Base-by-base conservation (phyloP, 2,888 invertebrate species). In the Dyspetes luteomarginatus region DNA sequence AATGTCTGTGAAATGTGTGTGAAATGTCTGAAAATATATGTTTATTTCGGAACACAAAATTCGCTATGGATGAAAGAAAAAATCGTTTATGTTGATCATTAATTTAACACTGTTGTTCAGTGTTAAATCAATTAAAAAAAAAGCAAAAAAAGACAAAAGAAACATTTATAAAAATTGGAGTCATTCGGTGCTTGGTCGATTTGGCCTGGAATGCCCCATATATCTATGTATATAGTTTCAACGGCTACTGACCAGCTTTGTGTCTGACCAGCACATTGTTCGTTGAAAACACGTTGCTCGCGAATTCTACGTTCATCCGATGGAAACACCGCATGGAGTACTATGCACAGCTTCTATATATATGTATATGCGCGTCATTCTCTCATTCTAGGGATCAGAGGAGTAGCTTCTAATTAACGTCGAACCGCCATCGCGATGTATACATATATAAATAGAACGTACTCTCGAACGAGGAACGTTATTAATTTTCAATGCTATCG, bases 321-420 rank as follows among this genome's bases (percentile, higher is more conserved):
- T 41, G 19, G 19, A 52, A 55, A 15, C 48, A 48, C 48, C 15
- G 7, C 48, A 0, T 3, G 12, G 36, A 2, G 36, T 36, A 36
- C 36, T n/a, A n/a, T n/a, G 36, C 12, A 36, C 36, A 36, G 12
- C 12, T 15, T 17, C 48, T 5, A 19, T 17, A 36, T 36, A 36
- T 30, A 30, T 45, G 17, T 43, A 55, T 50, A 30, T 28, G 12
- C 19, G 28, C 55, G 24, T 15, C 24, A 22, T n/a, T 52, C 7
- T n/a, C n/a, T 30, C 22, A 7, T 26, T 48, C 17, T 9, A 24
- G 43, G 58, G 4, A n/a, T 9, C 7, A 2, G 52, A 36, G 52
- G 30, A 9, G 30, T 55, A 69, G 62, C 48, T 62, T 76, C 68
- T 55, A 76, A 76, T 69, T 76, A 76, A 62, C 60, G 52, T 76